Evolutionary conservation across 1,140 invertebrate genomes (phyloP), one percentile per base, ranked within the genome.

Genomic region (Leucophenga varia): DNA sequence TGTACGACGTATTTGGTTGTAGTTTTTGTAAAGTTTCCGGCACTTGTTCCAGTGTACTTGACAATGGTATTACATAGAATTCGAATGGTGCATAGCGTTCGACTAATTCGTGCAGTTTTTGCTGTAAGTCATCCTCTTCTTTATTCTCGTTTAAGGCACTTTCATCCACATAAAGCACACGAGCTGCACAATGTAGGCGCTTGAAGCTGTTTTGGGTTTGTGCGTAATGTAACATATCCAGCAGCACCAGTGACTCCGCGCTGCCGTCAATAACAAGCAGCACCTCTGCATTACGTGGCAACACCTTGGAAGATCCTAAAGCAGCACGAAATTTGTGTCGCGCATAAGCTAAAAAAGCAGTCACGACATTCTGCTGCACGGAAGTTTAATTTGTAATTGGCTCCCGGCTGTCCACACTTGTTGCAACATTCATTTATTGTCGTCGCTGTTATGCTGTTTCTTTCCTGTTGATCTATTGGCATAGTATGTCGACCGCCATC

Each of bases 241-340:
- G 25, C 2, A 75, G 47, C 1, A 65, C 65, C 5, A 75, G 9
- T 9, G 60, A 57, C 38, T 65, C 50, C 0, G 56, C 43, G 13
- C 54, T 64, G 1, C 68, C 70, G 48, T 75, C 63, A 3, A 74
- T 52, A 2, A 64, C 14, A 0, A 75, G 21, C 6, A 75, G 39
- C 1, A 75, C 58, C 18, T 68, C 54, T 1, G 72, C 51, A 35
- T 58, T 47, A 12, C 55, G 43, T 3, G 60, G 67, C n/a, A 75
- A 32, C 0, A 56, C 45, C 41, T 75, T 75, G 3, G 73, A 52
- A 2, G 68, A 61, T 4, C 72, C 72, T 5, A 75, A 42, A 0
- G 68, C 44, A 1, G 70, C 70, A n/a, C 72, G 63, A 18, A 75
- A 75, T 44, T 75, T 75, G 39, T 75, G 73, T 8, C 65, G 53